phyloP scores from a whole-genome alignment of 2,797 vertebrate species.

The Taenioides sp. region DNA sequence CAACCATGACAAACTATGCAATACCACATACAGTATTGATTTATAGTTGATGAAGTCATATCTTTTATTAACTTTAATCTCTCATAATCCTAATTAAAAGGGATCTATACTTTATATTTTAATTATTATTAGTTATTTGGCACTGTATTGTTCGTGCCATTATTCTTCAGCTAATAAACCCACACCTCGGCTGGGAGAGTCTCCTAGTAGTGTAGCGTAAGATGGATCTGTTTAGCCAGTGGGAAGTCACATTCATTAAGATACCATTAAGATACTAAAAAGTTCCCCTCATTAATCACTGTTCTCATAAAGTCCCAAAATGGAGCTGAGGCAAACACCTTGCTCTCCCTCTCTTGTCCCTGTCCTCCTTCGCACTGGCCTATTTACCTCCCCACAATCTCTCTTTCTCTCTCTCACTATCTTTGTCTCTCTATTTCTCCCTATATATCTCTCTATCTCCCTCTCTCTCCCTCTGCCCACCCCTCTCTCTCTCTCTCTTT shows the following conservation, averaged over 20 bases:
- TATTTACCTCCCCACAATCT: slow-evolving; percentile 53
- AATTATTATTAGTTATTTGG: not conserved
- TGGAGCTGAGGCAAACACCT: slow-evolving; percentile 42
- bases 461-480: slow-evolving; percentile 23
- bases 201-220: slow-evolving; percentile 18
- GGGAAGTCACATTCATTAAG: slow-evolving; percentile 74
- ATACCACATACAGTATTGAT: not conserved
- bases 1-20: not conserved
- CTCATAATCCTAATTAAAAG: too few species aligned
- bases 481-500: slow-evolving; percentile 19
- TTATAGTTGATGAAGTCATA: not conserved
- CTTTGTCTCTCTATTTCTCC: slow-evolving; percentile 22
- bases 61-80: not conserved
- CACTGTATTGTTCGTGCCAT: not conserved
- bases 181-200: slow-evolving; percentile 18
- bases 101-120: too few species aligned
- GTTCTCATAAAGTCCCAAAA: slow-evolving; percentile 59
- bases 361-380: slow-evolving; percentile 50
- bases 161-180: slow-evolving; percentile 16
- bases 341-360: slow-evolving; percentile 32
- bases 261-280: slow-evolving; percentile 74
- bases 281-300: slow-evolving; percentile 67
- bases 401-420: slow-evolving; percentile 27
- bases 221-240: slow-evolving; percentile 45
- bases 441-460: slow-evolving; percentile 9